A percentile compares a stretch with the other conserved stretches of the same genome.
Conservation (phyloP, 30 jellyfish, hydroid and myxozoan genomes). For the Nemopilema nomurai region DNA sequence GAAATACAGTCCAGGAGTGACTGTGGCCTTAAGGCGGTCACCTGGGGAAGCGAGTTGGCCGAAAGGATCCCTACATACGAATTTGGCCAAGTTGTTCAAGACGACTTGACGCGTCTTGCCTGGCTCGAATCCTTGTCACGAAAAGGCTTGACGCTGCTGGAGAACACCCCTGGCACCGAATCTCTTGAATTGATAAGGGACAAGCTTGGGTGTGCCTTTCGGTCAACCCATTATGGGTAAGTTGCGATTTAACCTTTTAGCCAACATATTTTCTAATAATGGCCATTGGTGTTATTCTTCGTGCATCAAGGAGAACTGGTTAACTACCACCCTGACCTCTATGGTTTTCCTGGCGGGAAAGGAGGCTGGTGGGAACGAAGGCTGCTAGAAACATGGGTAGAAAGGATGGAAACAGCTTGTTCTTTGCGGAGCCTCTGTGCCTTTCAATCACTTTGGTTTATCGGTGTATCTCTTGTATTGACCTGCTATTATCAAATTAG, state of each 20-base stretch:
- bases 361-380: no score
- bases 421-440: no score
- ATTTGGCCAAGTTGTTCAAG: constrained; percentile 12
- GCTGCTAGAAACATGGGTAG: no score
- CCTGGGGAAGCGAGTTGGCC: constrained; percentile 57
- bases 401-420: no score
- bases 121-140: constrained; percentile 60
- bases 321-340: no score
- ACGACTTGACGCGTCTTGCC: constrained; percentile 21
- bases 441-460: no score
- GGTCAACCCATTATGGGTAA: constrained; percentile 62
- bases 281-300: no score
- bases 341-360: no score
- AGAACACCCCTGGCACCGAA: constrained; percentile 62
- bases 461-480: no score
- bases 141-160: constrained; percentile 68
- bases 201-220: constrained; percentile 11
- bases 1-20: constrained; percentile 44
- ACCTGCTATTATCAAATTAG: no score
- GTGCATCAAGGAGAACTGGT: no score
- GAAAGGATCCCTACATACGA: constrained; percentile 53
- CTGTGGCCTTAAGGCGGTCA: constrained; percentile 26
- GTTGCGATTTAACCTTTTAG: not conserved
- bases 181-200: not conserved
- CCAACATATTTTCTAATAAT: no score